Evolutionary conservation across 2,888 invertebrate genomes (phyloP).

Genomic region (Pedicia rivosa): DNA sequence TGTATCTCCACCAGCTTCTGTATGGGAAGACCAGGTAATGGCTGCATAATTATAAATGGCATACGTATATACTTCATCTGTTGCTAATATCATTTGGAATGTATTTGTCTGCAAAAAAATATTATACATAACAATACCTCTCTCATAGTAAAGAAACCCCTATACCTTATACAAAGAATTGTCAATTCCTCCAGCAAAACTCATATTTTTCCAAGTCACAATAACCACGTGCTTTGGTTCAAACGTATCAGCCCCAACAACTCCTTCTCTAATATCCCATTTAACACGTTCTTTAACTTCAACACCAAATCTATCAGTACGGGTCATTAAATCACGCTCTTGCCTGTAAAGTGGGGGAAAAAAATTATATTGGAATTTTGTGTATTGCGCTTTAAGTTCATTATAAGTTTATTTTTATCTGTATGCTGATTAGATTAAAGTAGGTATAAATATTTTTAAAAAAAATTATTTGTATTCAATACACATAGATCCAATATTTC

Average conservation of each 20-base stretch:
- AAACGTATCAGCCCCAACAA: conserved; percentile 82
- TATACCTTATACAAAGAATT: conserved; percentile 55
- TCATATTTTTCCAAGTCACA: conserved; percentile 92
- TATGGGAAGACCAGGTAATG: conserved; percentile 80
- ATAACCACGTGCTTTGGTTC: conserved; percentile 80
- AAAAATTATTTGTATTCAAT: no score
- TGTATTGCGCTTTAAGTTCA: no score
- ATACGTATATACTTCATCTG: conserved; percentile 88
- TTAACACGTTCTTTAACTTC: conserved; percentile 71
- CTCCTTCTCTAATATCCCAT: conserved; percentile 81
- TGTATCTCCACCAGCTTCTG: conserved; percentile 82
- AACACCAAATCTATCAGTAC: conserved; percentile 70
- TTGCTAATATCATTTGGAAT: conserved; percentile 86
- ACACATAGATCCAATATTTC: no score
- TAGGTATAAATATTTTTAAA: no score
- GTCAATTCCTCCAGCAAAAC: conserved; percentile 77
- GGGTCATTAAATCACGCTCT: conserved; percentile 50
- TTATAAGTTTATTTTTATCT: not conserved
- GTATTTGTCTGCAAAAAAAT: conserved; percentile 64
- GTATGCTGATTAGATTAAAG: not conserved
- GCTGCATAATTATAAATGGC: conserved; percentile 88
- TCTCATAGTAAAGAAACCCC: conserved; percentile 9
- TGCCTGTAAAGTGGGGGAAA: conserved; percentile 29
- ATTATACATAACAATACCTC: not conserved
- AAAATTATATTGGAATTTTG: not conserved